Base-by-base conservation (phyloP, 2,113 vertebrate genomes). In the Lipotes vexillifer region DNA sequence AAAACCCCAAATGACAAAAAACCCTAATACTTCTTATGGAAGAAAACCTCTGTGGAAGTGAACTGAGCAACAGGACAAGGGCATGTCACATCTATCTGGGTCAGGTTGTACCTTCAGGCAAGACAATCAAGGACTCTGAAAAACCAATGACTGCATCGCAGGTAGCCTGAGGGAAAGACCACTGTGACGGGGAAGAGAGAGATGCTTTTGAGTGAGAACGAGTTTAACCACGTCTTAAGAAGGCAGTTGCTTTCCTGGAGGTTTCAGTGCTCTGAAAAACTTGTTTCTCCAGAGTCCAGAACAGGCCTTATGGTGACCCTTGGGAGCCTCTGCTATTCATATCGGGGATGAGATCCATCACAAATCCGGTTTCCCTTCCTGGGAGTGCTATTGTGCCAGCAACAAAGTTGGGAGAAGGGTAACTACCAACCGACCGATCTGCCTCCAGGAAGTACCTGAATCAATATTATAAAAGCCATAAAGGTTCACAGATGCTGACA, bases 1-100 rank as follows among this genome's bases (percentile, higher is more conserved):
- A 71, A 69, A 90, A 63, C 52, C 17, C 87, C 74, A 14, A 49
- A 18, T 63, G 93, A 71, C 31, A 44, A 52, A 80, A n/a, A 2
- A 2, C 2, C 29, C 13, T 55, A 80, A 27, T 15, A 72, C 61
- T 84, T 90, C 86, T 75, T n/a, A 55, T 33, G 81, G 66, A 85
- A 75, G 82, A 61, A 97, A 96, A 93, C 46, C 63, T 92, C 74
- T 44, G 44, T 25, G 27, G 61, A 93, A 80, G 72, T 52, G 90
- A 97, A 49, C 33, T 89, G 72, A 93, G 89, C 44, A 57, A 44
- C 36, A 85, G 91, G 81, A 95, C 38, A 65, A 94, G 81, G 85
- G 46, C n/a, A 25, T 11, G 81, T 82, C 74, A 41, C 18, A 25
- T 80, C 46, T 75, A 86, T 92, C 33, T 78, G 82, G 92, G 92